A percentile compares a stretch with the other conserved stretches of the same genome.
phyloP scores from a whole-genome alignment of 2,888 invertebrate species.

The Abrostola triplasia region DNA sequence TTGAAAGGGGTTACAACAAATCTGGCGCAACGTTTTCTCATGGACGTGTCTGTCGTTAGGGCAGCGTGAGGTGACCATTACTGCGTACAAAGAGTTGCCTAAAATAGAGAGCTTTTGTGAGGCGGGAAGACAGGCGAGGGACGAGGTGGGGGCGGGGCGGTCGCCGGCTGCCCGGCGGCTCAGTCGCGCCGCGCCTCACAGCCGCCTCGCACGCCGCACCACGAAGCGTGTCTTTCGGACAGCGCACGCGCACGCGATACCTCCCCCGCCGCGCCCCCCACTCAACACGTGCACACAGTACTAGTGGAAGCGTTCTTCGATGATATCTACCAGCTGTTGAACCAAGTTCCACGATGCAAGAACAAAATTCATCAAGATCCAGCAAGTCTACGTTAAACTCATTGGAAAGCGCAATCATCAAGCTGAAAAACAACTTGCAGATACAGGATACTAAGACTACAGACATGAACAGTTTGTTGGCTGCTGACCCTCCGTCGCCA shows the following conservation, averaged over 20 bases:
- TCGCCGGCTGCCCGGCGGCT: conserved; percentile 83
- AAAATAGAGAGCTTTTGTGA: conserved; percentile 88
- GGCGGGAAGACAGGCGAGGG: conserved; percentile 81
- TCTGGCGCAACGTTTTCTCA: conserved; percentile 86
- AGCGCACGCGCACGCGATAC: conserved; percentile 82
- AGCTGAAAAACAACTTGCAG: conserved; percentile 86
- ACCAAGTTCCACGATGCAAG: conserved; percentile 80
- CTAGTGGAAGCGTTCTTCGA: conserved; percentile 54
- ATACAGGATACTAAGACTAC: conserved; percentile 83
- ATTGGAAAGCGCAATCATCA: conserved; percentile 86
- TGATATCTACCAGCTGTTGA: conserved; percentile 57
- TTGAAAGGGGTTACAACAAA: conserved; percentile 85
- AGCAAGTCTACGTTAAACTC: conserved; percentile 84
- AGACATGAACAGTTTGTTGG: conserved; percentile 78
- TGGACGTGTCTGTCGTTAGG: conserved; percentile 88
- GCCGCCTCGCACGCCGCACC: conserved; percentile 82
- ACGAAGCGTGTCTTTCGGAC: conserved; percentile 68
- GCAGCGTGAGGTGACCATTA: conserved; percentile 89
- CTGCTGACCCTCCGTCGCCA: conserved; percentile 76
- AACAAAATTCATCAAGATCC: conserved; percentile 83
- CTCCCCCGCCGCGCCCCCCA: conserved; percentile 72
- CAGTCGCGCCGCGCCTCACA: conserved; percentile 86
- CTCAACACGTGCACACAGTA: conserved; percentile 74
- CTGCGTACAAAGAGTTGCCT: conserved; percentile 88
- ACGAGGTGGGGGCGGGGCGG: conserved; percentile 84